Base-by-base conservation (phyloP, 1,140 invertebrate species). In the Cyclargus thomasi region DNA sequence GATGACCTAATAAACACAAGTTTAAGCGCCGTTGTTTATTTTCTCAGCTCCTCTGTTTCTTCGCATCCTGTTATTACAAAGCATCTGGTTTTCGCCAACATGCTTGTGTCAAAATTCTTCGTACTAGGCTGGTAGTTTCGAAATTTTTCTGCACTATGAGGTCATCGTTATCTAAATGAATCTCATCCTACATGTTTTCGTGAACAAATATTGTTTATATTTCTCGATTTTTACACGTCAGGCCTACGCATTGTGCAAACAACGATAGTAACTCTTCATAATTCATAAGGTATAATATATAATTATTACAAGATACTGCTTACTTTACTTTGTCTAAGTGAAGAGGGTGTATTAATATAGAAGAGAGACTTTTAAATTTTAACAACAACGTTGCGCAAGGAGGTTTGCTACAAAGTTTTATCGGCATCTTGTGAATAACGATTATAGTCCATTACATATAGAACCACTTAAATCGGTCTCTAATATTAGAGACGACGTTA, bases 341-440 rank as follows among this genome's bases (percentile, higher is more conserved):
- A 23, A 6, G 29, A 29, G 29, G 29, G 29, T 29, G 29, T 4
- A n/a, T 29, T 1, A 29, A 29, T 7, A 8, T 29, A 3, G 1
- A 29, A 29, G 4, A 29, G 29, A 7, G 5, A 4, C 2, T 29
- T 7, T 29, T 3, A 29, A 4, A 29, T 7, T 29, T 29, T 29
- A 8, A 29, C 8, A 68, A 62, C 62, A 47, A 22, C 35, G 11
- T 68, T 68, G 64, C 35, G 67, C 55, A 73, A 68, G 59, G 67
- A 70, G 71, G 74, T 74, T 7, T 7, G 5, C 29, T 29, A 67
- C 70, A 74, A 78, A 80, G 78, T 76, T 82, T 81, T 80, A 82
- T 83, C 80, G 79, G 77, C 63, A 73, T 71, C 75, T 70, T 74
- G 65, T 73, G 69, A 75, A 67, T 74, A 75, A 80, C 74, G 70